Evolutionary conservation across 2,797 vertebrate genomes (phyloP).

Genomic region (Vireo griseus): DNA sequence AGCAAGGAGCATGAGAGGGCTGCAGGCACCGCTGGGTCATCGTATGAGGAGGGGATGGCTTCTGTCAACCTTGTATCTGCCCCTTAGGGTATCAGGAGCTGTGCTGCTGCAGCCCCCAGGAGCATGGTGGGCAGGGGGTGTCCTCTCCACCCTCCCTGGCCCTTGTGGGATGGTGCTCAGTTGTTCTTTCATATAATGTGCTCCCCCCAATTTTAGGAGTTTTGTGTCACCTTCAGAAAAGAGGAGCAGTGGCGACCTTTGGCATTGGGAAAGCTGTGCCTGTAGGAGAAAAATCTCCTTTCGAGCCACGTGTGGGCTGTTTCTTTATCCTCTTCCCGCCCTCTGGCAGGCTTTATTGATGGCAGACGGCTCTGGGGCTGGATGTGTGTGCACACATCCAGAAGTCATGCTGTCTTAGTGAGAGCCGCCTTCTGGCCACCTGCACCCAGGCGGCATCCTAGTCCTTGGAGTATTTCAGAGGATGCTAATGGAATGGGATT

Average conservation of each 20-base stretch:
- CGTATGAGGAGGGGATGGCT: neutral
- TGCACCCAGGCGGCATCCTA: neutral
- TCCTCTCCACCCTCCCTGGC: neutral
- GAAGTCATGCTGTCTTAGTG: neutral
- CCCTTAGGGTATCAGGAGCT: neutral
- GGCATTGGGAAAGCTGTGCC: neutral
- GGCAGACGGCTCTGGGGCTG: neutral
- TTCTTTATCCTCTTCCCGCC: neutral
- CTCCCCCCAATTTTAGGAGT: neutral
- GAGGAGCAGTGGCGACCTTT: neutral
- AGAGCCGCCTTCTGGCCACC: neutral
- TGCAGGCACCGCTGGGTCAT: neutral
- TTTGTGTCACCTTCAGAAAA: neutral
- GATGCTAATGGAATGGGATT: constrained; percentile 25
- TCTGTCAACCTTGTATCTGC: neutral
- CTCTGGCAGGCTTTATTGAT: neutral
- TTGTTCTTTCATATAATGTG: rapidly evolving
- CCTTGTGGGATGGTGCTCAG: neutral
- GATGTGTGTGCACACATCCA: neutral
- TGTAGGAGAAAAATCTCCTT: neutral
- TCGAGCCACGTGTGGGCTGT: rapidly evolving
- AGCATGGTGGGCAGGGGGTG: neutral
- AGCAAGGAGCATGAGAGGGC: neutral
- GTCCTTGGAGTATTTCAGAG: constrained; percentile 15
- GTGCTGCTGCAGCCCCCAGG: neutral